A percentile compares a stretch with the other conserved stretches of the same genome.
Evolutionary conservation across 1,140 invertebrate genomes (phyloP).

Genomic region (Yoshiicerus persimilis): DNA sequence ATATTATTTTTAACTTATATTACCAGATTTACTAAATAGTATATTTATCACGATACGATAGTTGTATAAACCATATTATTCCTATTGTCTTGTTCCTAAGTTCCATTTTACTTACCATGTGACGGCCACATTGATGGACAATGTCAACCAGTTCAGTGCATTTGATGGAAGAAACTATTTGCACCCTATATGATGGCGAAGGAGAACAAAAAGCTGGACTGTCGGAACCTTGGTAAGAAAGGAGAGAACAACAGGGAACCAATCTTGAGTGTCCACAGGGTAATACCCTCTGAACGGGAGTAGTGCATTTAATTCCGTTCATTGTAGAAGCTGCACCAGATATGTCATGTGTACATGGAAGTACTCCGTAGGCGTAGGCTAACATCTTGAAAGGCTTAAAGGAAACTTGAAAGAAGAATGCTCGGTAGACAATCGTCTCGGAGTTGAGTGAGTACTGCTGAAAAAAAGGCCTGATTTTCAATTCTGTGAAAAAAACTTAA

Average conservation of each 20-base stretch:
- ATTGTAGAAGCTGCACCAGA: neutral
- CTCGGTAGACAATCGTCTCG: too few species aligned
- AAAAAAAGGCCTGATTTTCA: too few species aligned
- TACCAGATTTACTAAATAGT: too few species aligned
- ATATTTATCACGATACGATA: too few species aligned
- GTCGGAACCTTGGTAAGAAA: neutral
- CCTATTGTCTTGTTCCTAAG: too few species aligned
- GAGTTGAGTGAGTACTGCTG: too few species aligned
- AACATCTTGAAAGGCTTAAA: neutral
- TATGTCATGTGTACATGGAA: neutral
- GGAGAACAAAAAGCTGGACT: too few species aligned
- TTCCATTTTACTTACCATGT: neutral
- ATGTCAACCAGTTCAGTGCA: neutral
- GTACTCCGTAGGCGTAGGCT: neutral
- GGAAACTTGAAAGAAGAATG: too few species aligned
- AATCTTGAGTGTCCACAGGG: neutral
- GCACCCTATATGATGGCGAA: neutral
- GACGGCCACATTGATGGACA: neutral
- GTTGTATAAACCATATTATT: too few species aligned
- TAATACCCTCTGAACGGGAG: neutral
- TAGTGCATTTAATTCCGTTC: neutral
- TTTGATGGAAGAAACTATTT: neutral
- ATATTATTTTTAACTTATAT: neutral
- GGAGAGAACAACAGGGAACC: neutral
- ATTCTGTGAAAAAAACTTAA: too few species aligned